These are phyloP conservation scores for Eupithecia exiguata DNA, from an alignment of 2,888 invertebrate genomes.

Conservation along the genomic window DNA sequence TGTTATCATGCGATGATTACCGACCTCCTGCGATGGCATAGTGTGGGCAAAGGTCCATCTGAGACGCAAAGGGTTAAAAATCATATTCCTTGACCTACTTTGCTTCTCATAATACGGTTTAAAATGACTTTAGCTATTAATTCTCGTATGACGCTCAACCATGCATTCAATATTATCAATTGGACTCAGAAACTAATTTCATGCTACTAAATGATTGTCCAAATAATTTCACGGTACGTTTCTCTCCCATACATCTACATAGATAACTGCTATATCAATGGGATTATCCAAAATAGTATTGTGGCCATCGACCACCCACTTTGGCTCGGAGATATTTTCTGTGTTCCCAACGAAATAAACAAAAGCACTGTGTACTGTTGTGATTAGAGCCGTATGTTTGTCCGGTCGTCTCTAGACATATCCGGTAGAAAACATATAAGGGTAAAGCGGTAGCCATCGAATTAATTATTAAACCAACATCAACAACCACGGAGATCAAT, in stretches of 20 bases:
- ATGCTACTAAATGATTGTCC: conserved; percentile 18
- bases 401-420: conserved; percentile 66
- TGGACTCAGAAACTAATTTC: conserved; percentile 27
- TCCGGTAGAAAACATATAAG: conserved; percentile 56
- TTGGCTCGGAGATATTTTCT: conserved; percentile 63
- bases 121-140: neutral
- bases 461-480: neutral
- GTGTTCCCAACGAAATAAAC: conserved; percentile 76
- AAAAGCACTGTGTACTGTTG: conserved; percentile 77
- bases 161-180: neutral
- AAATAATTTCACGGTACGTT: conserved; percentile 16
- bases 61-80: neutral
- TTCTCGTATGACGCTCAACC: neutral
- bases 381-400: conserved; percentile 77
- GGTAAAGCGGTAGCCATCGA: conserved; percentile 10
- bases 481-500: neutral
- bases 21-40: neutral
- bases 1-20: neutral
- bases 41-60: neutral
- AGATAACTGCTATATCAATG: conserved; percentile 14
- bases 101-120: neutral
- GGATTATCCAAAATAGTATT: conserved; percentile 36
- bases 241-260: conserved; percentile 10
- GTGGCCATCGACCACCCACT: conserved; percentile 73
- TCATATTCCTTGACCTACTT: neutral